Evolutionary conservation across 2,113 vertebrate genomes (phyloP).

Genomic region (Turnix velox): DNA sequence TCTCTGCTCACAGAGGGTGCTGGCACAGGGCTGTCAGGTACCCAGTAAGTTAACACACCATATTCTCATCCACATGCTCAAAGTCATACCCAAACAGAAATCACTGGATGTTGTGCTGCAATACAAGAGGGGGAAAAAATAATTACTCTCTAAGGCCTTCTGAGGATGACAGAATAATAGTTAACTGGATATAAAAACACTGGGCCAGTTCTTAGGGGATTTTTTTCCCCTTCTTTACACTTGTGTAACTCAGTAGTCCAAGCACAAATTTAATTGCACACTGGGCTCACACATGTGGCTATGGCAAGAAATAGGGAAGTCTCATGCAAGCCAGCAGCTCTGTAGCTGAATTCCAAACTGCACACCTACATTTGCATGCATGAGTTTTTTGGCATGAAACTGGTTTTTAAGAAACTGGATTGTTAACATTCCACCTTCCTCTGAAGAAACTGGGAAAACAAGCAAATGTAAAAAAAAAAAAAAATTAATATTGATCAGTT

Average conservation of each 20-base stretch:
- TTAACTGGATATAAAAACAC: background rate
- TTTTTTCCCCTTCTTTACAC: background rate
- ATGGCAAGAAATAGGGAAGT: background rate
- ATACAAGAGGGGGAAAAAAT: background rate
- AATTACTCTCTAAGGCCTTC: background rate
- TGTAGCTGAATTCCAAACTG: background rate
- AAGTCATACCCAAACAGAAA: background rate
- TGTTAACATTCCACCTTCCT: background rate
- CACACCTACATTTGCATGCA: background rate
- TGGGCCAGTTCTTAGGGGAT: rapidly evolving
- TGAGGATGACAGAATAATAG: background rate
- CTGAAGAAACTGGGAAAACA: background rate
- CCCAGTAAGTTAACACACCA: background rate
- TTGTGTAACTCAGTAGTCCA: background rate
- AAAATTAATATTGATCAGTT: background rate
- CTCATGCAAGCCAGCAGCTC: background rate
- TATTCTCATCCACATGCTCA: background rate
- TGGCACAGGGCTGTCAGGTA: background rate
- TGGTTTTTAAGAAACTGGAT: background rate
- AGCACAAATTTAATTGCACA: background rate
- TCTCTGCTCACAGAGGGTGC: background rate
- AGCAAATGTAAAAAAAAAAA: background rate
- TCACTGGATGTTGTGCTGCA: background rate
- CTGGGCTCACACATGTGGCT: background rate
- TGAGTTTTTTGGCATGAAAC: background rate